These are phyloP conservation scores for Glyptemys insculpta DNA, from an alignment of 2,797 vertebrate genomes.

Conservation along the genomic window DNA sequence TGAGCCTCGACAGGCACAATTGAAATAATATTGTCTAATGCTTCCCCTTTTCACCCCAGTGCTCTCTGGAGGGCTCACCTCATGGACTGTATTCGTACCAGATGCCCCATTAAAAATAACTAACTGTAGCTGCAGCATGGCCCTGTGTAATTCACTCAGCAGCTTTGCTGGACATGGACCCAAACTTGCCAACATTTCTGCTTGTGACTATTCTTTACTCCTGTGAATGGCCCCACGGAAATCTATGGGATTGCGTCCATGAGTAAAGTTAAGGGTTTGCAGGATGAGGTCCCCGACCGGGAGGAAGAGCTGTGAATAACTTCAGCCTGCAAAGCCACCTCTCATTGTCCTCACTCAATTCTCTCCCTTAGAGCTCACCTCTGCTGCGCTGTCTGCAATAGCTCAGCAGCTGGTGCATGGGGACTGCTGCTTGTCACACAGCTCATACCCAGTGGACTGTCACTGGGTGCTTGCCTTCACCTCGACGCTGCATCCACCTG, in stretches of 20 bases:
- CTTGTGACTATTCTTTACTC: background rate
- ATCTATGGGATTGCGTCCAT: background rate
- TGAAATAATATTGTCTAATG: background rate
- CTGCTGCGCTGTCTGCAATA: background rate
- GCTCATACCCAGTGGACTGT: background rate
- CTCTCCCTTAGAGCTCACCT: background rate
- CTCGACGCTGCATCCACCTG: background rate
- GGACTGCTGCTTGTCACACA: background rate
- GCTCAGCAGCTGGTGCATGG: background rate
- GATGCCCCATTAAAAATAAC: background rate
- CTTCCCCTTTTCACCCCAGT: background rate
- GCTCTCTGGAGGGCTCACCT: background rate
- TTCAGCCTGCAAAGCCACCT: background rate
- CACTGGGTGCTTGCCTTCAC: background rate
- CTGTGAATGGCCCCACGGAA: background rate
- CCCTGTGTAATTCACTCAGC: background rate
- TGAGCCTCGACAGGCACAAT: background rate
- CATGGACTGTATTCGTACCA: background rate
- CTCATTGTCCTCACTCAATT: background rate
- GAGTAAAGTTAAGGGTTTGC: background rate
- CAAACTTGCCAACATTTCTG: background rate
- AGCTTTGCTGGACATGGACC: background rate
- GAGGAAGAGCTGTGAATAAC: background rate
- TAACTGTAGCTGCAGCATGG: background rate
- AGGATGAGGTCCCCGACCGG: background rate